Base-by-base conservation (phyloP, 2,888 invertebrate species). In the Xanthia togata region DNA sequence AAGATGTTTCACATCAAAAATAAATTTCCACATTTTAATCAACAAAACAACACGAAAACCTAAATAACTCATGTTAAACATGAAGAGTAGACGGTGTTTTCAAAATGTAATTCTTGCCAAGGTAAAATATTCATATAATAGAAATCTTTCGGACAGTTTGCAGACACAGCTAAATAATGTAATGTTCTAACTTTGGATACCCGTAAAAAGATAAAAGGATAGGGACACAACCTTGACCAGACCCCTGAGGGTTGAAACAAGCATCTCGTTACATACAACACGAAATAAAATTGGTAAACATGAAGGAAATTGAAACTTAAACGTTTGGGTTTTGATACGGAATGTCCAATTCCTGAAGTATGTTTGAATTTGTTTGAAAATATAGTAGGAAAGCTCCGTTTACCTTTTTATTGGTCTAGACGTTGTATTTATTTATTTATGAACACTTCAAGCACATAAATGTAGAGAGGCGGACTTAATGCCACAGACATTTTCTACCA, bases 201-300 rank as follows among this genome's bases (percentile, higher is more conserved):
- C 70, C 57, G 71, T 76, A 38, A 74, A 76, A 78, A 78, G 83
- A 83, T 80, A 85, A 85, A 83, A 83, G 74, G 63, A 47, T 53
- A 14, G 44, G n/a, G 38, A 70, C 60, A n/a, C 17, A 79, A 74
- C 74, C 62, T 71, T 60, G 65, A 55, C 64, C 59, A 47, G 38
- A 47, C 67, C 73, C 41, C 44, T 26, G 44, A 26, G 72, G 80
- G 67, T 44, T 44, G 60, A 50, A 70, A 78, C 63, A 82, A 69
- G 73, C 72, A 72, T 62, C 59, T 76, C 57, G 50, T 70, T 68
- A 78, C 60, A 73, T 14, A 41, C 35, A 14, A 31, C 8, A 64
- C 12, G 63, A 63, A 72, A 70, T 76, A 76, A 69, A 82, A 72
- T 41, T 60, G 69, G 59, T 50, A 74, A 62, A 64, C 57, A 63